Evolutionary conservation across 2,888 invertebrate species (phyloP).

Genomic region (Himalopsyche anomala): DNA sequence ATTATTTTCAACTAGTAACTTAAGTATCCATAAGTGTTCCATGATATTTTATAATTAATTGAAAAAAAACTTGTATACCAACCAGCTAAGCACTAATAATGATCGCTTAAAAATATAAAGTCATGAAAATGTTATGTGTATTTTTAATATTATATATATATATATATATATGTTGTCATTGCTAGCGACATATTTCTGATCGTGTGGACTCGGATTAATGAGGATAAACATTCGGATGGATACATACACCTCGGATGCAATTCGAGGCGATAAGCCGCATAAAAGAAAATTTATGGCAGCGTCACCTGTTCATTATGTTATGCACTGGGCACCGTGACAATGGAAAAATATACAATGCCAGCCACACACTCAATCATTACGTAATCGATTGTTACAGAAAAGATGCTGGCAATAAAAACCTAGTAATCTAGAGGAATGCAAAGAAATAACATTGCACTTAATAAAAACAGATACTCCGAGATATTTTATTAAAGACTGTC

Average conservation of each 20-base stretch:
- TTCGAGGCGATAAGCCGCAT: constrained; percentile 39
- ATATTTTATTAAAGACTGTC: not conserved
- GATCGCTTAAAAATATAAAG: too few relatives aligned
- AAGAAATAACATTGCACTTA: not conserved
- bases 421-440: not conserved
- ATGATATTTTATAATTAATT: too few relatives aligned
- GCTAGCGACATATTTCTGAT: not conserved
- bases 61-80: too few relatives aligned
- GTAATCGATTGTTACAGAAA: constrained; percentile 31
- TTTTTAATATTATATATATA: too few relatives aligned
- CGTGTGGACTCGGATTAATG: not conserved
- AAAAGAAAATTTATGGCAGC: constrained; percentile 54
- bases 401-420: constrained; percentile 22
- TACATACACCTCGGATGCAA: constrained; percentile 36
- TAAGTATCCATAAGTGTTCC: too few relatives aligned
- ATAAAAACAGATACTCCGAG: not conserved
- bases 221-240: not conserved
- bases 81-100: too few relatives aligned
- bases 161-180: too few relatives aligned
- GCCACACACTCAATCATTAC: constrained; percentile 57
- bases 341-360: constrained; percentile 61
- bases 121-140: too few relatives aligned
- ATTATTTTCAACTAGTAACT: too few relatives aligned
- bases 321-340: constrained; percentile 57
- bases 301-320: constrained; percentile 62